These are phyloP conservation scores for Andrena haemorrhoa DNA, from an alignment of 2,888 invertebrate species.

Conservation along the genomic window DNA sequence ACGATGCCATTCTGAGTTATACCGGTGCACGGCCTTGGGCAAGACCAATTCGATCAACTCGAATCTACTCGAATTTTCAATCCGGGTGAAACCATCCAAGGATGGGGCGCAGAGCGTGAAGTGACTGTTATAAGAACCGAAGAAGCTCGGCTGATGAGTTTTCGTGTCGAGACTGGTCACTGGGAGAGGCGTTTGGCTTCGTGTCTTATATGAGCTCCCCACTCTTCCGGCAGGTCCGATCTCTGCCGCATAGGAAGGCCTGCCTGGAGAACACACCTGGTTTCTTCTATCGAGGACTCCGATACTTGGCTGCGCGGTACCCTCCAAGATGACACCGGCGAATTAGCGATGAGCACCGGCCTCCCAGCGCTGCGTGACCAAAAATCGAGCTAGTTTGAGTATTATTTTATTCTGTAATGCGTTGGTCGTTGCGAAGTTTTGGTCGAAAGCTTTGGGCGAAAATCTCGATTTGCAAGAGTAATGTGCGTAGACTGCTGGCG, in stretches of 20 bases:
- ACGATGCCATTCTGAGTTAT: slow-evolving; percentile 76
- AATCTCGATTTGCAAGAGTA: too few relatives aligned
- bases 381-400: too few relatives aligned
- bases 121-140: slow-evolving; percentile 67
- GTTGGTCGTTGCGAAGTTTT: too few relatives aligned
- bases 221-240: slow-evolving; percentile 78
- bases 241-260: slow-evolving; percentile 80
- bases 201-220: slow-evolving; percentile 84
- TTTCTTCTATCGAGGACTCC: slow-evolving; percentile 73
- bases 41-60: slow-evolving; percentile 35
- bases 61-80: slow-evolving; percentile 61
- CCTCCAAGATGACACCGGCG: slow-evolving; percentile 39
- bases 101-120: slow-evolving; percentile 43
- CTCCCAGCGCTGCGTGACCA: too few relatives aligned
- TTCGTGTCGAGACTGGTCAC: slow-evolving; percentile 84
- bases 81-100: slow-evolving; percentile 68
- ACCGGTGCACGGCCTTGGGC: slow-evolving; percentile 62
- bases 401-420: too few relatives aligned
- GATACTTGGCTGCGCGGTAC: slow-evolving; percentile 14
- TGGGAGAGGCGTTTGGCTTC: slow-evolving; percentile 84
- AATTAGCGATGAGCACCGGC: neutral
- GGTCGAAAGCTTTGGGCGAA: too few relatives aligned
- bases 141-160: slow-evolving; percentile 84
- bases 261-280: slow-evolving; percentile 76
- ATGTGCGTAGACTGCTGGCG: too few relatives aligned